Evolutionary conservation across 2,888 invertebrate species (phyloP).

Genomic region (Bruchidius siliquastri): DNA sequence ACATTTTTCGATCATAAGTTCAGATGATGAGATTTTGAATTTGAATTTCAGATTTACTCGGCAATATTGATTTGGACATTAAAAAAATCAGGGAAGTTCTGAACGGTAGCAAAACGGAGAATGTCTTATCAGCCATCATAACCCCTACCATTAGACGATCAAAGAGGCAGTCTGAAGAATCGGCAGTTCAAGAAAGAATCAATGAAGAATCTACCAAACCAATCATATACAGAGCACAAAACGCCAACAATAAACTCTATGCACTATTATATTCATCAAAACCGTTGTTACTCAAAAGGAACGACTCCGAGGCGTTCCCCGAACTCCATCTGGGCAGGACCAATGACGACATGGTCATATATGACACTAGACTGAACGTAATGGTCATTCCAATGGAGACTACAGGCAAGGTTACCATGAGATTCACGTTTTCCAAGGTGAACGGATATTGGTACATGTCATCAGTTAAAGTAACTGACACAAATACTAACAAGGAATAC

Average conservation of each 20-base stretch:
- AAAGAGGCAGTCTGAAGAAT: constrained; percentile 16
- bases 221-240: constrained; percentile 34
- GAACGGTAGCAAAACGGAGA: constrained; percentile 9
- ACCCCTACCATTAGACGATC: constrained; percentile 13
- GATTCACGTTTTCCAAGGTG: constrained; percentile 33
- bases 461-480: constrained; percentile 33
- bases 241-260: constrained; percentile 26
- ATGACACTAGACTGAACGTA: constrained; percentile 36
- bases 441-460: constrained; percentile 42
- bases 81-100: constrained; percentile 14
- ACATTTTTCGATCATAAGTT: too few relatives aligned
- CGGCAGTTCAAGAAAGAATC: constrained; percentile 2
- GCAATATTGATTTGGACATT: constrained; percentile 16
- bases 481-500: constrained; percentile 23
- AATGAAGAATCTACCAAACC: constrained; percentile 23
- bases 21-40: too few relatives aligned
- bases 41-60: constrained; percentile 23
- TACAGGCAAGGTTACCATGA: constrained; percentile 36
- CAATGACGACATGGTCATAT: constrained; percentile 27
- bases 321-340: constrained; percentile 28
- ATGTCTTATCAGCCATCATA: constrained; percentile 22
- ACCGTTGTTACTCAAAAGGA: constrained; percentile 33
- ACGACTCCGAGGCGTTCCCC: constrained; percentile 19
- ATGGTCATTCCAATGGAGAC: constrained; percentile 36
- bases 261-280: constrained; percentile 38